phyloP scores from a whole-genome alignment of 2,888 invertebrate genomes.

The Tridacna crocea region DNA sequence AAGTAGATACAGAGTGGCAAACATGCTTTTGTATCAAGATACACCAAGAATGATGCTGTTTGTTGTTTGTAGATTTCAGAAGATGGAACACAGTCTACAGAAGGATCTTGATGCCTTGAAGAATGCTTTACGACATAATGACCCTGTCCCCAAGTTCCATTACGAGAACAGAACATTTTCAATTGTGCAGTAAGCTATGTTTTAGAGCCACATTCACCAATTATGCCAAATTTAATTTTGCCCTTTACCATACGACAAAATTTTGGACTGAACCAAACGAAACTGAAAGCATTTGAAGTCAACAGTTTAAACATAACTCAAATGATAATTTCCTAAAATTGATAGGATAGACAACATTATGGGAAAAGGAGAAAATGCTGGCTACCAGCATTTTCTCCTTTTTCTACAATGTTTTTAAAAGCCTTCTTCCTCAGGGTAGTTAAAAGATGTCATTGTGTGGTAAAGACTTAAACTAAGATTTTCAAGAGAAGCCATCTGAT shows the following conservation, averaged over 20 bases:
- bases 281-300: too few species aligned
- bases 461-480: background rate
- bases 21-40: too few species aligned
- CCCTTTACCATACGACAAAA: too few species aligned
- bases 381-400: background rate
- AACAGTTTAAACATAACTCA: too few species aligned
- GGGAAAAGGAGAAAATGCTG: background rate
- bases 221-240: too few species aligned
- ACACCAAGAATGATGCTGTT: too few species aligned
- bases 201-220: background rate
- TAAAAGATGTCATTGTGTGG: background rate
- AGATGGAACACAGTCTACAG: constrained; percentile 92
- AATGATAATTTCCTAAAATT: too few species aligned
- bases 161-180: constrained; percentile 94
- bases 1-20: too few species aligned
- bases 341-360: background rate
- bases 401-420: too few species aligned
- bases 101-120: constrained; percentile 94
- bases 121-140: constrained; percentile 88
- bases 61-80: constrained; percentile 89
- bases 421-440: too few species aligned
- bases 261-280: too few species aligned
- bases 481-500: too few species aligned
- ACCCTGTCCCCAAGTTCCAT: constrained; percentile 92
- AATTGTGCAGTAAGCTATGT: constrained; percentile 90